Conservation (phyloP, 2,113 vertebrate species). For the Pica pica region DNA sequence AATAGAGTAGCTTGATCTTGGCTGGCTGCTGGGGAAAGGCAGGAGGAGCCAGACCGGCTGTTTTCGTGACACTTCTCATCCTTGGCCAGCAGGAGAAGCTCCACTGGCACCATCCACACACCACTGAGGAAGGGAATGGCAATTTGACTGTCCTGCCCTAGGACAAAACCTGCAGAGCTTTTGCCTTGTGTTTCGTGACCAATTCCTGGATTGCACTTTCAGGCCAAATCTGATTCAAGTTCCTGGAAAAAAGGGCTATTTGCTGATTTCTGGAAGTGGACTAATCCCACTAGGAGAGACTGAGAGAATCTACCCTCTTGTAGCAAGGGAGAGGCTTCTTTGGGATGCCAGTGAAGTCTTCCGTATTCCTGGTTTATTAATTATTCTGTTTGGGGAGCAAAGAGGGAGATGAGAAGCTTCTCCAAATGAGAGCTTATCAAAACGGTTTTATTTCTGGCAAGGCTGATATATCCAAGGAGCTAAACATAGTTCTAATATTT, state of each 20-base stretch:
- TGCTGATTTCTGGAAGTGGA: not conserved
- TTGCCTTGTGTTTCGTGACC: not conserved
- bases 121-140: not conserved
- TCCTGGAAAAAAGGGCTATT: not conserved
- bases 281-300: not conserved
- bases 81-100: constrained; percentile 21
- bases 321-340: not conserved
- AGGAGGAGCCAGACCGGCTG: not conserved
- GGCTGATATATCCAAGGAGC: not conserved
- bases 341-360: not conserved
- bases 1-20: not conserved
- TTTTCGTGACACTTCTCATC: not conserved
- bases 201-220: not conserved
- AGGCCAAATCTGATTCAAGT: not conserved
- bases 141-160: no score
- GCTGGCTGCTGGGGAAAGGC: not conserved
- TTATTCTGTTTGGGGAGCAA: not conserved
- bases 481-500: not conserved
- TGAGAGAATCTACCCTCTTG: not conserved
- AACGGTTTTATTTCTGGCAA: not conserved
- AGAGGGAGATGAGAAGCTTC: not conserved
- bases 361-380: not conserved
- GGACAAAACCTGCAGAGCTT: not conserved
- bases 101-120: not conserved
- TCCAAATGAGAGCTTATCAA: not conserved